These are phyloP conservation scores for Eublepharis macularius DNA, from an alignment of 2,113 vertebrate genomes.

Conservation along the genomic window DNA sequence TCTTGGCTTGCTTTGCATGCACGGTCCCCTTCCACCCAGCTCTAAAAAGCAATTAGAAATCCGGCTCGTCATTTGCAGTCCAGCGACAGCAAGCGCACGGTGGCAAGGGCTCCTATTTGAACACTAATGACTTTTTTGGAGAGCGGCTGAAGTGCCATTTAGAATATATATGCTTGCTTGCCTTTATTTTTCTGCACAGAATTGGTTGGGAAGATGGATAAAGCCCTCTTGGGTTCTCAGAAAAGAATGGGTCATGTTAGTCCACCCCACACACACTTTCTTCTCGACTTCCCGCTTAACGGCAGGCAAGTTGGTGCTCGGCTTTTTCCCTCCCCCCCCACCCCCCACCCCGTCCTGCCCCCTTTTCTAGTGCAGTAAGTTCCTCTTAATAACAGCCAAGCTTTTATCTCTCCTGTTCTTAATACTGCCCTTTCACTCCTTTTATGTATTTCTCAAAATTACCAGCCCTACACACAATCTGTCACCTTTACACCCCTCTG, in stretches of 20 bases:
- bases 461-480: conserved; percentile 39
- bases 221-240: conserved; percentile 34
- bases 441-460: conserved; percentile 47
- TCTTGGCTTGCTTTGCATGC: background rate
- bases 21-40: background rate
- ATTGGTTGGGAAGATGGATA: conserved; percentile 45
- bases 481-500: conserved; percentile 40
- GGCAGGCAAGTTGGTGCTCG: conserved; percentile 21
- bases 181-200: conserved; percentile 33
- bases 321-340: conserved; percentile 6
- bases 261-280: background rate
- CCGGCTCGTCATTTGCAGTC: background rate
- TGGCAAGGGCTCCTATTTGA: conserved; percentile 4
- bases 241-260: background rate
- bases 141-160: conserved; percentile 44
- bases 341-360: too few species aligned
- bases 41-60: conserved; percentile 30
- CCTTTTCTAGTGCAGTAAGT: background rate
- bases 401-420: conserved; percentile 28
- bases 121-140: conserved; percentile 29
- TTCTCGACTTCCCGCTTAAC: conserved; percentile 5
- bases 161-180: conserved; percentile 36
- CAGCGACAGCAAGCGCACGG: background rate
- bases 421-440: conserved; percentile 18
- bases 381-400: conserved; percentile 39